These are phyloP conservation scores for Sclerurus mexicanus DNA, from an alignment of 2,113 vertebrate species.

Conservation along the genomic window DNA sequence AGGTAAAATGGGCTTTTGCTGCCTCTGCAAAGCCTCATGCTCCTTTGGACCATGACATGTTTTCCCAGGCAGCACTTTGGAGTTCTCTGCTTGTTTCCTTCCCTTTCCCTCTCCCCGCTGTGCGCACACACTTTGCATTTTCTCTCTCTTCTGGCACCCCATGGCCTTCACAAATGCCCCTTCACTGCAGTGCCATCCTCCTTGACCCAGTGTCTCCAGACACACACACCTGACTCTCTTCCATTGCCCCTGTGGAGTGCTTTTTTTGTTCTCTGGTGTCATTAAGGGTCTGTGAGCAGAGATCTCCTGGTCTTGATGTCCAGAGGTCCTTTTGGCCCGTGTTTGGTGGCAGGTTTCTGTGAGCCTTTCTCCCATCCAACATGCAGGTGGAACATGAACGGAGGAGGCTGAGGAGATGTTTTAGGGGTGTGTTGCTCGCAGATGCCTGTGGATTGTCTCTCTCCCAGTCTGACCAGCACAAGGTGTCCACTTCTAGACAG, in stretches of 20 bases:
- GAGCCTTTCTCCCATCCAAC: neutral
- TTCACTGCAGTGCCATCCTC: neutral
- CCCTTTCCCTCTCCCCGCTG: neutral
- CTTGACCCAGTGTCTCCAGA: neutral
- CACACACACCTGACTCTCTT: neutral
- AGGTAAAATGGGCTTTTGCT: neutral
- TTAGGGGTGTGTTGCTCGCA: neutral
- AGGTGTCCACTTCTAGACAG: neutral
- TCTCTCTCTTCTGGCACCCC: neutral
- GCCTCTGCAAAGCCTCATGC: neutral
- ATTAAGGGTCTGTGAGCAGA: neutral
- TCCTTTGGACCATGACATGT: accelerated
- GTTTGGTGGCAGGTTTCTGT: neutral
- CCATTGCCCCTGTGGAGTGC: accelerated
- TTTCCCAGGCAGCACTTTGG: neutral
- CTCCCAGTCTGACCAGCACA: neutral
- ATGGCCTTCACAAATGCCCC: neutral
- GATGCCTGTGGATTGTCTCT: neutral
- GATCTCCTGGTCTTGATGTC: neutral
- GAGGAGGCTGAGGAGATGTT: slow-evolving; percentile 63
- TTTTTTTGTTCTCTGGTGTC: neutral
- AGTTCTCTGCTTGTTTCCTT: neutral
- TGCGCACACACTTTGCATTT: neutral
- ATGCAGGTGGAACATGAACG: slow-evolving; percentile 69
- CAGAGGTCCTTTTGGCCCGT: neutral